Evolutionary conservation across 2,797 vertebrate species (phyloP).

Genomic region (Trichosurus vulpecula): DNA sequence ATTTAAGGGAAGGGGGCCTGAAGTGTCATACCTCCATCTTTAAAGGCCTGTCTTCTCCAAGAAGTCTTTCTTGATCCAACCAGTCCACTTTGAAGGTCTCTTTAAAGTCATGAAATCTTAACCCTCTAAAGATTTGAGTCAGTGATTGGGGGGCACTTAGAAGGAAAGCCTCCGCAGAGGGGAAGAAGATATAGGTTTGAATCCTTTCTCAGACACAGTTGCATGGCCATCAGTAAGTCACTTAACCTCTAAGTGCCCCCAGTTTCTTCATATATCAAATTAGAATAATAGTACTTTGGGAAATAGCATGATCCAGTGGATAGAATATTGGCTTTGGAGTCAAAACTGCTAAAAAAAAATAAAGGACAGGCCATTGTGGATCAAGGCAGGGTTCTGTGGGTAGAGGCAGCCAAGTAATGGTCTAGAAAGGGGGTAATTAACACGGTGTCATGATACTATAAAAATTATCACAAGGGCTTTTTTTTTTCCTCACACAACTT

Average conservation of each 20-base stretch:
- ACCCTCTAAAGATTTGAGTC: background rate
- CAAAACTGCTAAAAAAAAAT: background rate
- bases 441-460: background rate
- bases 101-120: background rate
- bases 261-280: background rate
- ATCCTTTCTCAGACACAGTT: background rate
- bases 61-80: background rate
- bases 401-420: background rate
- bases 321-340: background rate
- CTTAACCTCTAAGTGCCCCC: background rate
- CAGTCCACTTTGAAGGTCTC: background rate
- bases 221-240: too few species aligned
- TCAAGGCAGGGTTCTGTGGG: background rate
- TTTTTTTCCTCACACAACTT: background rate
- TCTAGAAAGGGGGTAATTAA: background rate
- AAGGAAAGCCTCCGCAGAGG: background rate
- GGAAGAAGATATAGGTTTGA: background rate
- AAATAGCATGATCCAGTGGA: background rate
- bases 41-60: background rate
- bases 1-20: background rate
- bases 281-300: background rate
- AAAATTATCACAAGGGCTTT: background rate
- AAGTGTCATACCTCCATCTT: background rate
- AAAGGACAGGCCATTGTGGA: background rate
- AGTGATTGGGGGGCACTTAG: fast-evolving